Evolutionary conservation across 2,888 invertebrate species (phyloP).

Genomic region (Gymnosoma rotundatum): DNA sequence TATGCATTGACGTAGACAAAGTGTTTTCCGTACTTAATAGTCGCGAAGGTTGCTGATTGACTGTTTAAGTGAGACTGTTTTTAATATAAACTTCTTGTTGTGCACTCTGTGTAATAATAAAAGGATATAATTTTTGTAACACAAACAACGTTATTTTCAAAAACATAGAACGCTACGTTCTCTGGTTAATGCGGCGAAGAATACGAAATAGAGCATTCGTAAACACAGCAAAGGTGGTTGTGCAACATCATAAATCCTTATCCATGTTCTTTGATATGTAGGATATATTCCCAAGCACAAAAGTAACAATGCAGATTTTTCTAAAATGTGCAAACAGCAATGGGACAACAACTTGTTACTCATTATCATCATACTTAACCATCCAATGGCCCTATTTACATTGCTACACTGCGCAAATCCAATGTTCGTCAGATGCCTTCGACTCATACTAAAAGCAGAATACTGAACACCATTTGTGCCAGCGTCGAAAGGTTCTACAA

Average conservation of each 20-base stretch:
- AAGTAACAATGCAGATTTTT: neutral
- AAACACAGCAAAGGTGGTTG: constrained; percentile 41
- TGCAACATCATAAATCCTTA: constrained; percentile 48
- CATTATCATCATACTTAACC: constrained; percentile 28
- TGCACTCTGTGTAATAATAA: constrained; percentile 77
- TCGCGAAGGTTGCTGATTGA: constrained; percentile 22
- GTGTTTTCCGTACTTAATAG: constrained; percentile 42
- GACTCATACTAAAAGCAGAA: neutral
- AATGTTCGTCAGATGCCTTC: constrained; percentile 3
- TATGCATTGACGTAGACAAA: constrained; percentile 35
- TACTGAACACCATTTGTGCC: neutral
- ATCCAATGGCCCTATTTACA: constrained; percentile 43
- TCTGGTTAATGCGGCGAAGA: constrained; percentile 71
- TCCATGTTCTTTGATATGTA: constrained; percentile 24
- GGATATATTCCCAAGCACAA: neutral
- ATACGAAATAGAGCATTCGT: constrained; percentile 42
- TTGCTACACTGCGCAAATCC: constrained; percentile 48
- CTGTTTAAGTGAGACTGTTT: constrained; percentile 41
- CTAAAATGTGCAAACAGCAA: constrained; percentile 30
- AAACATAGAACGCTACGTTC: constrained; percentile 58
- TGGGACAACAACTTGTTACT: constrained; percentile 72
- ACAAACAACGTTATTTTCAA: constrained; percentile 71
- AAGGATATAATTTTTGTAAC: constrained; percentile 77
- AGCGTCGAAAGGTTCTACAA: constrained; percentile 14
- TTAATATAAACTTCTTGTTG: constrained; percentile 71